Percentiles rank a stretch among this genome's conserved stretches.
Conservation (phyloP, 2,113 vertebrate genomes). For the Thoracochromis brauschi region DNA sequence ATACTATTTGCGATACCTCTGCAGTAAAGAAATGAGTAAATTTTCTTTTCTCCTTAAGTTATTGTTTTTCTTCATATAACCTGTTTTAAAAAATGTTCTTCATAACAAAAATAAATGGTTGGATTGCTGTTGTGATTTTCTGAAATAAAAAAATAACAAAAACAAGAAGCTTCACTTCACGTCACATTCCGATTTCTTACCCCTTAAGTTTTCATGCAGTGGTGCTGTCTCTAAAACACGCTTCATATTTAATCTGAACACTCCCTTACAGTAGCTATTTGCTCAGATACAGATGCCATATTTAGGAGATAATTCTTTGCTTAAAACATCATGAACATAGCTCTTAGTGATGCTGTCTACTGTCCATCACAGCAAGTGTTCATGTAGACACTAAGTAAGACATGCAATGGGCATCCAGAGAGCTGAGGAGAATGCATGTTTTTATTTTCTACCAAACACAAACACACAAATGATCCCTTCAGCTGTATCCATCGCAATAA, state of each 20-base stretch:
- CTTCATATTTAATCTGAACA: neutral
- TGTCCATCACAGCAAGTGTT: neutral
- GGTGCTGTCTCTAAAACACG: neutral
- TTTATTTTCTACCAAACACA: neutral
- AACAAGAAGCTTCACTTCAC: neutral
- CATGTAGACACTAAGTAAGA: conserved; percentile 25
- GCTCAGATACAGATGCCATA: neutral
- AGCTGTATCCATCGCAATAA: conserved; percentile 6
- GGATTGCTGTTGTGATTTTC: neutral
- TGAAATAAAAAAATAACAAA: neutral
- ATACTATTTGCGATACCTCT: neutral
- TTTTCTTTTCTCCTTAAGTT: neutral
- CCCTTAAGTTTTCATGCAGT: neutral
- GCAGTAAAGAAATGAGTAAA: neutral
- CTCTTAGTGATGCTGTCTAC: neutral
- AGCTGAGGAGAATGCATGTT: conserved; percentile 4
- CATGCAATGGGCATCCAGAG: conserved; percentile 26
- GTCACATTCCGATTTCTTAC: neutral
- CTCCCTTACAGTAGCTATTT: neutral
- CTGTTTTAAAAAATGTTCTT: neutral
- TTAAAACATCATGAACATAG: neutral
- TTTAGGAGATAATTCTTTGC: neutral
- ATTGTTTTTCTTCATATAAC: neutral
- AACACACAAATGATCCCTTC: neutral
- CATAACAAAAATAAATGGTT: neutral